These are phyloP conservation scores for Temnothorax longispinosus DNA, from an alignment of 1,140 invertebrate genomes.

Conservation along the genomic window DNA sequence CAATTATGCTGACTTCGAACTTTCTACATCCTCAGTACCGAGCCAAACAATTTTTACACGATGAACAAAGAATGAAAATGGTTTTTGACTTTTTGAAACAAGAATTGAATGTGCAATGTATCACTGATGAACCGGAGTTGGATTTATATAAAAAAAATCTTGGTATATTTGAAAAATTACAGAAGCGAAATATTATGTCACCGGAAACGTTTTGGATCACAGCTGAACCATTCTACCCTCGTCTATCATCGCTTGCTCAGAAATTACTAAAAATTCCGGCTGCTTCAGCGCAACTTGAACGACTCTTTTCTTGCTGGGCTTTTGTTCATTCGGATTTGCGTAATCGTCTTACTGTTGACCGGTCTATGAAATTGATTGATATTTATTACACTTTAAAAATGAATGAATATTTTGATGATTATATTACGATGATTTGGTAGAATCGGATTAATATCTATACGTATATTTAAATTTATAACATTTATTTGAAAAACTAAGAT, in stretches of 20 bases:
- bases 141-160: not conserved
- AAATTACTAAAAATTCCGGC: constrained; percentile 18
- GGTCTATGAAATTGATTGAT: not conserved
- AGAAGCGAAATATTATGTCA: not conserved
- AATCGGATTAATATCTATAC: not conserved
- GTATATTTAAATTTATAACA: no score
- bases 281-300: not conserved
- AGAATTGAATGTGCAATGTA: constrained; percentile 12
- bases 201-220: not conserved
- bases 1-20: constrained; percentile 10
- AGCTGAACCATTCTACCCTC: not conserved
- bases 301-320: not conserved
- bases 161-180: constrained; percentile 12
- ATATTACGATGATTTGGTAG: not conserved
- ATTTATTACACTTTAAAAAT: constrained; percentile 22
- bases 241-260: not conserved
- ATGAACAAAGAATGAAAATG: constrained; percentile 10
- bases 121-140: not conserved
- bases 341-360: not conserved
- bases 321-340: not conserved
- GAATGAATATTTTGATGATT: constrained; percentile 3
- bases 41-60: constrained; percentile 2
- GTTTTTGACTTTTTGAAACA: constrained; percentile 10
- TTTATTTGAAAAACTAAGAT: no score
- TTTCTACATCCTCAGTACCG: not conserved